Percentiles rank a stretch among this genome's conserved stretches.
Evolutionary conservation across 2,113 vertebrate genomes (phyloP).

Genomic region (Grus americana): DNA sequence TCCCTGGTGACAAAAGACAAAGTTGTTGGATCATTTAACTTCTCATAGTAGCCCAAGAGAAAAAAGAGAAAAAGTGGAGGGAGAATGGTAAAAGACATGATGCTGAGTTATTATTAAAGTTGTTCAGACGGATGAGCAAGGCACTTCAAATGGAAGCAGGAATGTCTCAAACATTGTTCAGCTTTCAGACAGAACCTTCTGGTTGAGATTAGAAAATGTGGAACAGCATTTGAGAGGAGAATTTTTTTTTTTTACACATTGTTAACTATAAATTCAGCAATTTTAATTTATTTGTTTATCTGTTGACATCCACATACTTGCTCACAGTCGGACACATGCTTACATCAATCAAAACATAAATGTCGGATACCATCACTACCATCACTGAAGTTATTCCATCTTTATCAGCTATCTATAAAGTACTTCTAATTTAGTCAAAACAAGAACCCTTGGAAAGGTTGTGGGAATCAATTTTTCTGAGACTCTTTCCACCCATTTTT

Average conservation of each 20-base stretch:
- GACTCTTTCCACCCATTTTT: not conserved
- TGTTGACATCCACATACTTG: not conserved
- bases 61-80: conserved; percentile 25
- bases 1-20: conserved; percentile 44
- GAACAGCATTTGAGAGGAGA: not conserved
- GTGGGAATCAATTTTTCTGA: not conserved
- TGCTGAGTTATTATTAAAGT: not conserved
- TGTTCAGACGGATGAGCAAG: not conserved
- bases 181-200: not conserved
- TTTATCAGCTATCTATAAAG: not conserved
- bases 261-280: not conserved
- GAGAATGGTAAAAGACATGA: conserved; percentile 25
- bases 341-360: not conserved
- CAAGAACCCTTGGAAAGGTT: not conserved
- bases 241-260: not conserved
- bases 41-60: conserved; percentile 9
- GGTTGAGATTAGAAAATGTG: not conserved
- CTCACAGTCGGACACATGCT: not conserved
- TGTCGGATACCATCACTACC: not conserved
- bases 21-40: conserved; percentile 30
- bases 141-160: not conserved
- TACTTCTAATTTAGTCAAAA: not conserved
- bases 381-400: not conserved
- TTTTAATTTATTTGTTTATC: not conserved
- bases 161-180: not conserved